Evolutionary conservation across 2,113 vertebrate genomes (phyloP).

Genomic region (Semicossyphus pulcher): DNA sequence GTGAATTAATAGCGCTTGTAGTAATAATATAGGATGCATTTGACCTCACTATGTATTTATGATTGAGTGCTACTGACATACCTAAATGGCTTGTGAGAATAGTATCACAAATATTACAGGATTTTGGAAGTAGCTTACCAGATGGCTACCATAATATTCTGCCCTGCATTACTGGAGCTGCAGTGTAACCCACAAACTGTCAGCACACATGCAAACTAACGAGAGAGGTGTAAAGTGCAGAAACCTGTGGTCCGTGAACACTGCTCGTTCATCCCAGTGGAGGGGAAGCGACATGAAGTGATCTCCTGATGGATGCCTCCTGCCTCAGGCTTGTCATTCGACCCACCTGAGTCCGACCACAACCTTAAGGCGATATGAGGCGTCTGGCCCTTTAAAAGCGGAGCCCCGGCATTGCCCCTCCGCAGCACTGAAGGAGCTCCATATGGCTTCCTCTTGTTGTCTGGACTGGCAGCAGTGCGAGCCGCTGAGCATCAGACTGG

Average conservation of each 20-base stretch:
- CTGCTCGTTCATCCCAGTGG: neutral
- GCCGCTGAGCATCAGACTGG: slow-evolving; percentile 26
- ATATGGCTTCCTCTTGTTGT: slow-evolving; percentile 67
- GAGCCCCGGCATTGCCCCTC: slow-evolving; percentile 53
- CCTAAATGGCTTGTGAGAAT: neutral
- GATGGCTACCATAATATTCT: no score
- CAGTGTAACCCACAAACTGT: no score
- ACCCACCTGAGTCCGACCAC: slow-evolving; percentile 44
- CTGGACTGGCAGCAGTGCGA: slow-evolving; percentile 27
- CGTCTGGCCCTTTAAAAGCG: slow-evolving; percentile 84
- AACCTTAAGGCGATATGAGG: slow-evolving; percentile 36
- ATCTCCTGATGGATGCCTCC: slow-evolving; percentile 58
- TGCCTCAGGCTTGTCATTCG: slow-evolving; percentile 59
- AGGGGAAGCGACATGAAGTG: slow-evolving; percentile 34
- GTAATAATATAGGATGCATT: neutral
- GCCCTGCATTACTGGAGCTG: no score
- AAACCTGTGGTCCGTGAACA: slow-evolving; percentile 10
- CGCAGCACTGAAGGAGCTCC: slow-evolving; percentile 62
- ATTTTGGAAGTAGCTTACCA: neutral
- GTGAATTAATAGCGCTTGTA: neutral
- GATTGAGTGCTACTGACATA: neutral
- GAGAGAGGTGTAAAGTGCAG: neutral
- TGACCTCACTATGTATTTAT: neutral
- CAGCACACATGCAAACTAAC: no score
- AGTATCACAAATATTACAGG: neutral